Evolutionary conservation across 2,888 invertebrate species (phyloP).

Genomic region (Erebia epiphron): DNA sequence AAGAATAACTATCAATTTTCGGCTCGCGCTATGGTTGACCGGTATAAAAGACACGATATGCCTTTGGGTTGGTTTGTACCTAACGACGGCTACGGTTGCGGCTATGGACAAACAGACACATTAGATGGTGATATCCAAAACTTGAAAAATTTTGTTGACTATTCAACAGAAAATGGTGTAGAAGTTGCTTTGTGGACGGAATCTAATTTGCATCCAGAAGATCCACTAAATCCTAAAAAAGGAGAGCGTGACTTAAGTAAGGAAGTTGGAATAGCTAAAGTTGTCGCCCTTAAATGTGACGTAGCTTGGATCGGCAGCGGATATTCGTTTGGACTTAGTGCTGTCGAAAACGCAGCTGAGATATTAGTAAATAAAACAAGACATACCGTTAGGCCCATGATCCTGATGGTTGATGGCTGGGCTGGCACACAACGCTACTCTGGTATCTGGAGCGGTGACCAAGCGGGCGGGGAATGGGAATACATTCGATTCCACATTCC

Average conservation of each 20-base stretch:
- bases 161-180: slow-evolving; percentile 62
- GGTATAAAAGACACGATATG: slow-evolving; percentile 68
- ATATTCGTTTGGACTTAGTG: slow-evolving; percentile 70
- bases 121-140: slow-evolving; percentile 71
- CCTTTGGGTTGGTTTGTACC: slow-evolving; percentile 76
- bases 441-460: slow-evolving; percentile 75
- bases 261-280: slow-evolving; percentile 65
- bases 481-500: slow-evolving; percentile 77
- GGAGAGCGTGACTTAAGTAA: slow-evolving; percentile 71
- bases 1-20: slow-evolving; percentile 76
- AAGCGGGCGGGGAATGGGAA: slow-evolving; percentile 74
- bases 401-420: slow-evolving; percentile 77
- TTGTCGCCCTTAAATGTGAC: slow-evolving; percentile 73
- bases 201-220: slow-evolving; percentile 64
- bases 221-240: slow-evolving; percentile 69
- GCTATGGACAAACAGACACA: slow-evolving; percentile 72
- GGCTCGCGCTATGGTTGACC: slow-evolving; percentile 73
- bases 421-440: slow-evolving; percentile 73
- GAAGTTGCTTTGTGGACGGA: slow-evolving; percentile 76
- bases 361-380: slow-evolving; percentile 58
- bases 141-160: slow-evolving; percentile 63
- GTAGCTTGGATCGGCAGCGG: slow-evolving; percentile 75
- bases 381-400: slow-evolving; percentile 56
- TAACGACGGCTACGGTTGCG: slow-evolving; percentile 75
- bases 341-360: slow-evolving; percentile 64